Evolutionary conservation across 2,888 invertebrate genomes (phyloP), one percentile per base, ranked within the genome.

Genomic region (Rhabditophanes sp.): DNA sequence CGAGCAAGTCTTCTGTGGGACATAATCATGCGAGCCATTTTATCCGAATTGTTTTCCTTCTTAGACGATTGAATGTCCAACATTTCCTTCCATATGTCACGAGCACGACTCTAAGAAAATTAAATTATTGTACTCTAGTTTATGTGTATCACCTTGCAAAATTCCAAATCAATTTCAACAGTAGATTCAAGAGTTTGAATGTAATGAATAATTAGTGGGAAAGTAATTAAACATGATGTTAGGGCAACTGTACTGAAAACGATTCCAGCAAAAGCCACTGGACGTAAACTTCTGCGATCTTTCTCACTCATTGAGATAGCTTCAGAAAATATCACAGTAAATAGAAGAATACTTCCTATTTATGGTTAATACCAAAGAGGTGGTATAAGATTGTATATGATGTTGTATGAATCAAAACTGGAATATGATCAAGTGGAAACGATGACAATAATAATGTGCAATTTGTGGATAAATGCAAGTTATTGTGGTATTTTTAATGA

Each of bases 31-130:
- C 56, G 44, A 4, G 61, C 60, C 16, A 60, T 41, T 23, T 55
- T 45, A 14, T 41, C 51, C 9, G 57, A 30, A 35, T 56, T 17
- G 22, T 30, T 30, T 15, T 29, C 16, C 42, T 46, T 45, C 23
- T 53, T 54, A 22, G 56, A 54, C 15, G 53, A 54, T 25, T 50
- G 46, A 32, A 63, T 58, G 31, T 63, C 63, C 30, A 64, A 43
- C 60, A 62, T 59, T 37, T 63, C 63, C 30, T 52, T 51, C 59
- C 63, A 63, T 56, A 63, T 62, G 38, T 62, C 63, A 26, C 63
- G 50, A 8, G 63, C 51, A 20, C 61, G 48, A 3, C 61, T 42
- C 57, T 55, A 26, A 8, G 44, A 39, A 4, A 38, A 29, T 16
- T 5, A 4, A 15, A 22, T 17, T 3, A 5, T 5, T 28, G 3